Percentiles rank a stretch among this genome's conserved stretches.
Evolutionary conservation across 2,797 vertebrate species (phyloP).

Genomic region (Aselliscus stoliczkanus): DNA sequence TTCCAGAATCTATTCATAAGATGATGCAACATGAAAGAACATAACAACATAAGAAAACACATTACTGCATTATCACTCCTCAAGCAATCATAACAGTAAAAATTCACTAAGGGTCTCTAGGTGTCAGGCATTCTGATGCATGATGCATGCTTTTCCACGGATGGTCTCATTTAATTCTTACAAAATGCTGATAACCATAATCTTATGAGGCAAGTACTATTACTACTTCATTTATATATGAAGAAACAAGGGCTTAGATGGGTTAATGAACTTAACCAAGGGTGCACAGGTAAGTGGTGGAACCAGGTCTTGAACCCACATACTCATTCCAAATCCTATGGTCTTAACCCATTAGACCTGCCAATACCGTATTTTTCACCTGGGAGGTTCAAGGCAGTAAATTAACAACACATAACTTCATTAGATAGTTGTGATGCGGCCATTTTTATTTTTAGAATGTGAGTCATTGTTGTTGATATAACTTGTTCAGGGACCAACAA

Average conservation of each 20-base stretch:
- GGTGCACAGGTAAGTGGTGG: background rate
- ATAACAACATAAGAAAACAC: background rate
- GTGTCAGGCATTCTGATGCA: background rate
- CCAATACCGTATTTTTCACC: background rate
- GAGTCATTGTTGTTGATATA: conserved; percentile 44
- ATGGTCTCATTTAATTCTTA: background rate
- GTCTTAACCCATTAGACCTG: background rate
- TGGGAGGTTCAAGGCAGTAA: background rate
- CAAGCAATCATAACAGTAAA: background rate
- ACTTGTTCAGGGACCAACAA: conserved; percentile 43
- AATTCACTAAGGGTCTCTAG: background rate
- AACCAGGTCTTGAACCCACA: background rate
- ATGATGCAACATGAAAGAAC: conserved; percentile 6
- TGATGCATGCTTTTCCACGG: background rate
- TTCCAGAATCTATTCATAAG: conserved; percentile 69
- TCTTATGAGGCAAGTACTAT: background rate
- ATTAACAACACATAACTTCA: conserved; percentile 26
- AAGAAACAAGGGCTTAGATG: background rate
- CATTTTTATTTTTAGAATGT: conserved; percentile 61
- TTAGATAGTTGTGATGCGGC: background rate
- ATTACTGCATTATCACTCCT: background rate
- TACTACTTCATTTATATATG: background rate
- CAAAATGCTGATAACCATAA: background rate
- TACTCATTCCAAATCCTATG: background rate
- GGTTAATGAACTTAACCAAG: background rate